Evolutionary conservation across 2,888 invertebrate species (phyloP), one percentile per base, ranked within the genome.

Genomic region (Polydrusus cervinus): DNA sequence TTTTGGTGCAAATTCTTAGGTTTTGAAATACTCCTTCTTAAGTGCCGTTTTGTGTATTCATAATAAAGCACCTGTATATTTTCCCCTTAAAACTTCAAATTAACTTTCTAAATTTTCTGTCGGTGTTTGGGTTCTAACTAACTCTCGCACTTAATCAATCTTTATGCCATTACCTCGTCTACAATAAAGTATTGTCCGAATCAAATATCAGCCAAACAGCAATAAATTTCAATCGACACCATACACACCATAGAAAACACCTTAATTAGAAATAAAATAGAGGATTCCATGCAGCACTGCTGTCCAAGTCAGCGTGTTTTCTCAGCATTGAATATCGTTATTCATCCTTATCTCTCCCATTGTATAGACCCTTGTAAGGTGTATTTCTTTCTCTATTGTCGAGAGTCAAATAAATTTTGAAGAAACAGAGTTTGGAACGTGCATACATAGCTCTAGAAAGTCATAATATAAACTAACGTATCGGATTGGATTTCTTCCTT

Each of bases 371-470:
- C 75, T 71, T 75, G 75, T 75, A 75, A 75, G 75, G 75, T 75
- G 61, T 66, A 75, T 75, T 75, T 75, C 75, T 75, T 71, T 71
- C 71, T 71, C 75, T 75, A 75, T 75, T 75, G 75, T 75, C 75
- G 69, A 75, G 71, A 66, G 71, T 43, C 71, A 71, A 71, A 71
- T 75, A 71, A 71, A 71, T 75, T 71, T 75, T 75, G 75, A 75
- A 64, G 71, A 71, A 49, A 75, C 73, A 68, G 67, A 67, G 66
- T 68, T 66, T 38, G 60, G 49, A 61, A 47, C 75, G 66, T 75
- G 75, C 75, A 75, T 71, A 75, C 69, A 70, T 65, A 60, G 70
- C 60, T 68, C 68, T 16, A 74, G 53, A 57, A 69, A 64, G 74
- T 69, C 68, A 69, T 74, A 68, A 67, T 68, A 73, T 61, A 67